Base-by-base conservation (phyloP, 2,113 vertebrate species). In the Motacilla alba region DNA sequence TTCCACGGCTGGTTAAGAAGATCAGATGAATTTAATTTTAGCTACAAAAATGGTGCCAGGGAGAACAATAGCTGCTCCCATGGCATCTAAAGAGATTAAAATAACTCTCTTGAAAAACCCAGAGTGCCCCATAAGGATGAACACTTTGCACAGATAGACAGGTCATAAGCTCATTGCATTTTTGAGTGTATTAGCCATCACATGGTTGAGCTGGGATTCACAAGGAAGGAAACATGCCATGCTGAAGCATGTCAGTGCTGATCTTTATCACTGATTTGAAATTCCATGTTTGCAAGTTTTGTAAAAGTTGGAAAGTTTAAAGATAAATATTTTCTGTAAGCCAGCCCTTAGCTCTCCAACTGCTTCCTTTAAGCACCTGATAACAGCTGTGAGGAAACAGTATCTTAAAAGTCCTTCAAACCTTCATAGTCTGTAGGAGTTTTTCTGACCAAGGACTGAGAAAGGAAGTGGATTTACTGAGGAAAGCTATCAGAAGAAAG, bases 11-110 rank as follows among this genome's bases (percentile, higher is more conserved):
- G 56, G 72, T 88, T 90, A 75, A 75, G 68, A 86, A 90, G 28
- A 64, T n/a, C 72, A 90, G 67, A 91, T 70, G 3, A 6, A 4
- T 85, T 95, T 86, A 80, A 83, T 94, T 91, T 91, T 81, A 96
- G 89, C 82, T 81, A 83, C 76, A 89, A 67, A 96, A 95, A 81
- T 68, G 85, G 90, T 96, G 85, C 90, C 87, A 95, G n/a, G 5
- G 4, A 75, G 94, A 95, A 90, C 95, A 97, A 95, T 96, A 95
- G 93, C 76, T 93, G 64, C 79, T 80, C 87, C 90, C 94, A 88
- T 96, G 94, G 87, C 88, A 96, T 92, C 85, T 93, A 86, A 95
- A 90, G 92, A 83, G 96, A 94, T 96, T 96, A 94, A 93, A 97
- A 97, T 97, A 96, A 92, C 89, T 94, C 82, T 92, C 58, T 90